Percentiles rank a stretch among this genome's conserved stretches.
phyloP scores from a whole-genome alignment of 2,797 vertebrate genomes.

The Pachyuromys duprasi region DNA sequence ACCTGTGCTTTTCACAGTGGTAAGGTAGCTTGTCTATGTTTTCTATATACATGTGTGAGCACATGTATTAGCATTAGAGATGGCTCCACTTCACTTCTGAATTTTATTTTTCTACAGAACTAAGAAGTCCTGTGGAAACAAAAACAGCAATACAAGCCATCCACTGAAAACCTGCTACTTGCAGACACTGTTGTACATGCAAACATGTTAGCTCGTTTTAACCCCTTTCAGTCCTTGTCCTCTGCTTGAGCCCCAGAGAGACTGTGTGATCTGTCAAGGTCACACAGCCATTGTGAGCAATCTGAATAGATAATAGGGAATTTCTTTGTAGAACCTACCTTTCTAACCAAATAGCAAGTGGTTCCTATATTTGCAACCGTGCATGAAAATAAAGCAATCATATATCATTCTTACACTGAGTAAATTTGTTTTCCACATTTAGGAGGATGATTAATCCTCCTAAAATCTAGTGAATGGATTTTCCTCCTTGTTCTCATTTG shows the following conservation, averaged over 20 bases:
- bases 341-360: background rate
- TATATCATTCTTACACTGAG: background rate
- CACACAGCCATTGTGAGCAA: background rate
- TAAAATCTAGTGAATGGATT: background rate
- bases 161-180: constrained; percentile 1
- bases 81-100: background rate
- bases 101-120: background rate
- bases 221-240: background rate
- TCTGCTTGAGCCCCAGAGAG: background rate
- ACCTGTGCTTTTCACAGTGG: background rate
- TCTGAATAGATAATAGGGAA: background rate
- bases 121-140: background rate
- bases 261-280: background rate
- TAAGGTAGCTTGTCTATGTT: background rate
- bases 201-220: constrained; percentile 19
- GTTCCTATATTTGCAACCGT: background rate
- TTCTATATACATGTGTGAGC: background rate
- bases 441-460: background rate
- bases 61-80: background rate
- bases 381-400: background rate
- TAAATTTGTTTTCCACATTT: background rate
- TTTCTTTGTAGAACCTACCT: background rate
- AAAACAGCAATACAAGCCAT: background rate
- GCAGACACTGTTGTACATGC: background rate
- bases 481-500: background rate